Conservation (phyloP, 2,113 vertebrate species). For the Plecotus auritus region DNA sequence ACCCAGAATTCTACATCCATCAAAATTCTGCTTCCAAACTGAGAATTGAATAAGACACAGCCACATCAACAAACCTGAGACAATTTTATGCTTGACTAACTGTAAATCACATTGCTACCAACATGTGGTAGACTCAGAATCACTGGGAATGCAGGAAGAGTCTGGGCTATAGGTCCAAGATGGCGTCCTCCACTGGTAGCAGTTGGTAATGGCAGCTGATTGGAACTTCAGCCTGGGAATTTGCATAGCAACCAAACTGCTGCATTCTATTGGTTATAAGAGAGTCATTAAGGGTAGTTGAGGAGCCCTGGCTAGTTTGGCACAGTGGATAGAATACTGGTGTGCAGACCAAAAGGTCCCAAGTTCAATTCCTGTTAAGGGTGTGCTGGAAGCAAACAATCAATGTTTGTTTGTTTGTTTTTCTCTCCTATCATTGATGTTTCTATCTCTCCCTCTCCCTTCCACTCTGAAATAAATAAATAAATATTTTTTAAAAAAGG, state of each 20-base stretch:
- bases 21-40: not conserved
- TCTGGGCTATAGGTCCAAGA: not conserved
- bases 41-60: not conserved
- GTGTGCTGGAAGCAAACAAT: too few relatives aligned
- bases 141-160: fast-evolving
- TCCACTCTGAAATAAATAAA: too few relatives aligned
- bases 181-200: not conserved
- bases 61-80: not conserved
- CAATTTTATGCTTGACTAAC: not conserved
- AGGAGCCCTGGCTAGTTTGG: too few relatives aligned
- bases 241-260: not conserved
- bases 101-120: not conserved
- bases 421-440: too few relatives aligned
- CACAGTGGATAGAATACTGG: too few relatives aligned
- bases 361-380: too few relatives aligned
- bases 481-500: too few relatives aligned
- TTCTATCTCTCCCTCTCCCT: too few relatives aligned
- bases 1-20: not conserved
- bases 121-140: not conserved
- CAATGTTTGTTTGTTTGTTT: too few relatives aligned
- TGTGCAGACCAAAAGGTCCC: too few relatives aligned
- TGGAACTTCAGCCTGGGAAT: not conserved
- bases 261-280: not conserved
- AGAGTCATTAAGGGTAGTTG: not conserved
- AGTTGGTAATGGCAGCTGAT: not conserved